phyloP scores from a whole-genome alignment of 2,797 vertebrate species.

The Onychomys torridus region DNA sequence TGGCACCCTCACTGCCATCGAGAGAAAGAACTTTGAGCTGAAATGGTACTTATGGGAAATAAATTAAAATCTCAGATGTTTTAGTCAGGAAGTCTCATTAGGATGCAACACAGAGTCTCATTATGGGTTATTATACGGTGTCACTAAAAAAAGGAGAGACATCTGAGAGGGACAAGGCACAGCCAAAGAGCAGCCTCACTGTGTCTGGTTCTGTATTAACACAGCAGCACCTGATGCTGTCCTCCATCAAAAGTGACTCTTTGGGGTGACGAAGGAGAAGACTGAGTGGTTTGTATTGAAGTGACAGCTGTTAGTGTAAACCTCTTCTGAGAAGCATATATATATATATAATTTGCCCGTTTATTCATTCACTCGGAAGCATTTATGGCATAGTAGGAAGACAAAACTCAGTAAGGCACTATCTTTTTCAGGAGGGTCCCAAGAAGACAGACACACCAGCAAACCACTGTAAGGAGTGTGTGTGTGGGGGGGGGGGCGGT shows the following conservation, averaged over 20 bases:
- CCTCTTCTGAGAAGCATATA: neutral
- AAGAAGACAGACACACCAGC: slow-evolving; percentile 33
- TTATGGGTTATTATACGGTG: slow-evolving; percentile 78
- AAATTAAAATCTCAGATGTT: slow-evolving; percentile 79
- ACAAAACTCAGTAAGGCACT: slow-evolving; percentile 38
- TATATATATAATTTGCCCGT: slow-evolving; percentile 1
- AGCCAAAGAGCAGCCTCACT: slow-evolving; percentile 23
- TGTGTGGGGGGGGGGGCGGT: neutral
- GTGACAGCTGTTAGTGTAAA: slow-evolving; percentile 57
- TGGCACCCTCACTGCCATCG: slow-evolving; percentile 33
- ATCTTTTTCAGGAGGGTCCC: slow-evolving; percentile 43
- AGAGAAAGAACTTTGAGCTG: slow-evolving; percentile 76
- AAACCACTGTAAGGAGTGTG: neutral
- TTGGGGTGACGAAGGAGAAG: slow-evolving; percentile 48
- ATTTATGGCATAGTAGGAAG: slow-evolving; percentile 53
- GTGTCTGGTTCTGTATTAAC: slow-evolving; percentile 44
- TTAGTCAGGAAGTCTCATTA: slow-evolving; percentile 81
- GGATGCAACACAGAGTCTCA: slow-evolving; percentile 72
- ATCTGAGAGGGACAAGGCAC: slow-evolving; percentile 62
- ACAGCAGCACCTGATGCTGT: neutral
- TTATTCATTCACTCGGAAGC: slow-evolving; percentile 62
- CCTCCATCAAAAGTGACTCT: slow-evolving; percentile 21
- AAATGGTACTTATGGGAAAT: slow-evolving; percentile 82
- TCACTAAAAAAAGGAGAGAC: slow-evolving; percentile 73
- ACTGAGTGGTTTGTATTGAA: slow-evolving; percentile 36